These are phyloP conservation scores for Mythimna pallens DNA, from an alignment of 2,888 invertebrate genomes.

Conservation along the genomic window DNA sequence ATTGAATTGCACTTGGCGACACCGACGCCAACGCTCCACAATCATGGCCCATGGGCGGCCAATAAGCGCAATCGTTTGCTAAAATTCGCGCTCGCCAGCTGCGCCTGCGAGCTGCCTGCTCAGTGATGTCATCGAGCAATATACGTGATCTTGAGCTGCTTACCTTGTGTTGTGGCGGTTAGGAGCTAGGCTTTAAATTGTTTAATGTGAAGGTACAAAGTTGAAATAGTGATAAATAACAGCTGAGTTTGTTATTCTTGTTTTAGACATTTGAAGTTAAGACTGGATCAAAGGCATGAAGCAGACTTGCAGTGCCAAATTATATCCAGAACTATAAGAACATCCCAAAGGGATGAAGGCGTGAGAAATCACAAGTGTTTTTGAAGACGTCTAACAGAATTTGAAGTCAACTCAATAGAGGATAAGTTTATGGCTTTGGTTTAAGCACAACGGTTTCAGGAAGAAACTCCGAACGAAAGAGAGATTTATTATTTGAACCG, in stretches of 20 bases:
- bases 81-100: conserved; percentile 71
- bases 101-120: conserved; percentile 62
- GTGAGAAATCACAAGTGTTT: not conserved
- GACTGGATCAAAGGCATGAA: not conserved
- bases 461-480: not conserved
- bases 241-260: not conserved
- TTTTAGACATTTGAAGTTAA: not conserved
- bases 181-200: conserved; percentile 32
- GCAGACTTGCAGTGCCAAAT: no score
- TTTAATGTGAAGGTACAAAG: conserved; percentile 26
- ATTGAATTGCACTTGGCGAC: conserved; percentile 20
- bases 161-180: conserved; percentile 55
- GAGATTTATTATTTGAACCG: conserved; percentile 8
- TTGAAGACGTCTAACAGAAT: no score
- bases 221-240: not conserved
- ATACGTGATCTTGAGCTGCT: conserved; percentile 54
- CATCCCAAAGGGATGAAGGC: no score
- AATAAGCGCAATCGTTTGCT: conserved; percentile 65
- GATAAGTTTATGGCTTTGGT: no score
- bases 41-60: conserved; percentile 55
- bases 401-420: no score
- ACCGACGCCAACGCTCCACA: conserved; percentile 39
- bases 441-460: no score
- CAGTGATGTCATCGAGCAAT: conserved; percentile 75
- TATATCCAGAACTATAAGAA: not conserved